phyloP scores from a whole-genome alignment of 2,113 vertebrate species.

The Dicaeum eximium region DNA sequence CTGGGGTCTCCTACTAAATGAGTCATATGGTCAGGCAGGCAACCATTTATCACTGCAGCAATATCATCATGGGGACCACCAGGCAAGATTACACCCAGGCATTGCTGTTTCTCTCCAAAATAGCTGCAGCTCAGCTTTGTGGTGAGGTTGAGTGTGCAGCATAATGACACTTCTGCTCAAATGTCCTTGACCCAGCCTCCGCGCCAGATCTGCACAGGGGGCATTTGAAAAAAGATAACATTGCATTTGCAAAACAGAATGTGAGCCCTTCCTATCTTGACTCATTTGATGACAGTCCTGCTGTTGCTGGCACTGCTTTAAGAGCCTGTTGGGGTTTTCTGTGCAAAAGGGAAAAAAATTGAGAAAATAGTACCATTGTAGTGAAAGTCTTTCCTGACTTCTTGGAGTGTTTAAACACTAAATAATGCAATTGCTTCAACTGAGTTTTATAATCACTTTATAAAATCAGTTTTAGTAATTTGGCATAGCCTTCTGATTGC shows the following conservation, averaged over 20 bases:
- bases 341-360: background rate
- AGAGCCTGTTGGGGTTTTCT: background rate
- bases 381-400: background rate
- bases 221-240: background rate
- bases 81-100: background rate
- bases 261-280: background rate
- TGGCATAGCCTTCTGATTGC: background rate
- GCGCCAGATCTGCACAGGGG: background rate
- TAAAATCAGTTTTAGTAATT: background rate
- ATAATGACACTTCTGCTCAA: background rate
- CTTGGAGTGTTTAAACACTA: background rate
- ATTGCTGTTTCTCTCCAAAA: background rate
- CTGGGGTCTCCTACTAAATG: background rate
- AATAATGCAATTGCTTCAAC: background rate
- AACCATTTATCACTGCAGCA: background rate
- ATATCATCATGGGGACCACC: background rate
- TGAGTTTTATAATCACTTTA: background rate
- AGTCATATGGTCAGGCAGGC: background rate
- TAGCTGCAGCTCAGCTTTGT: background rate
- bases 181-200: background rate
- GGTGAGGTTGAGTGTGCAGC: background rate
- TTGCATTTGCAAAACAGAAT: background rate
- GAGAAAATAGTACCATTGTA: background rate
- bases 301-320: background rate
- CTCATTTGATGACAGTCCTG: background rate